phyloP scores from a whole-genome alignment of 2,888 invertebrate genomes.

The Scotopteryx bipunctaria region DNA sequence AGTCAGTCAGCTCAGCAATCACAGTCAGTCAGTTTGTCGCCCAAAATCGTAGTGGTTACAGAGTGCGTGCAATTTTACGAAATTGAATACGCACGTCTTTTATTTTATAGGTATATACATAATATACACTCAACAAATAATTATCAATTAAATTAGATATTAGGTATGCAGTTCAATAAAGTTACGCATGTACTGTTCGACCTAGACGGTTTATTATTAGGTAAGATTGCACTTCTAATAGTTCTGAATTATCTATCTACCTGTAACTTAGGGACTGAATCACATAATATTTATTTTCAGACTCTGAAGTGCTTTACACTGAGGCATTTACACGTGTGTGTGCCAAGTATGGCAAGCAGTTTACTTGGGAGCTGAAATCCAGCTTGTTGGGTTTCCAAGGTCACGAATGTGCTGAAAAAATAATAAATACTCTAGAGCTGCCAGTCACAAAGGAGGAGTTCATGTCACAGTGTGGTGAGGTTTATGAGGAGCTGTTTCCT shows the following conservation, averaged over 20 bases:
- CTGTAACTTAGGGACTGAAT: no score
- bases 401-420: slow-evolving; percentile 83
- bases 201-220: slow-evolving; percentile 83
- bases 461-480: slow-evolving; percentile 76
- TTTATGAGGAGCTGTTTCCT: slow-evolving; percentile 83
- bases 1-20: no score
- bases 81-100: not conserved
- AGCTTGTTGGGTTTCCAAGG: slow-evolving; percentile 87
- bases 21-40: no score
- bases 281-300: no score
- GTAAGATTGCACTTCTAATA: slow-evolving; percentile 54
- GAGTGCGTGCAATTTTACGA: no score
- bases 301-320: slow-evolving; percentile 91
- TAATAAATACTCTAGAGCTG: slow-evolving; percentile 83
- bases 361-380: slow-evolving; percentile 91
- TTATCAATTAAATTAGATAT: slow-evolving; percentile 13
- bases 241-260: no score
- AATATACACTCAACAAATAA: not conserved
- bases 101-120: not conserved
- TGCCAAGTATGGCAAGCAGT: slow-evolving; percentile 87
- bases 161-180: slow-evolving; percentile 62
- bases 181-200: slow-evolving; percentile 85
- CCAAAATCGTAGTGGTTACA: no score
- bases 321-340: slow-evolving; percentile 86
- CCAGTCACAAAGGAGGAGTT: slow-evolving; percentile 87